These are phyloP conservation scores for Sinosuthora webbiana DNA, from an alignment of 2,113 vertebrate genomes.

Conservation along the genomic window DNA sequence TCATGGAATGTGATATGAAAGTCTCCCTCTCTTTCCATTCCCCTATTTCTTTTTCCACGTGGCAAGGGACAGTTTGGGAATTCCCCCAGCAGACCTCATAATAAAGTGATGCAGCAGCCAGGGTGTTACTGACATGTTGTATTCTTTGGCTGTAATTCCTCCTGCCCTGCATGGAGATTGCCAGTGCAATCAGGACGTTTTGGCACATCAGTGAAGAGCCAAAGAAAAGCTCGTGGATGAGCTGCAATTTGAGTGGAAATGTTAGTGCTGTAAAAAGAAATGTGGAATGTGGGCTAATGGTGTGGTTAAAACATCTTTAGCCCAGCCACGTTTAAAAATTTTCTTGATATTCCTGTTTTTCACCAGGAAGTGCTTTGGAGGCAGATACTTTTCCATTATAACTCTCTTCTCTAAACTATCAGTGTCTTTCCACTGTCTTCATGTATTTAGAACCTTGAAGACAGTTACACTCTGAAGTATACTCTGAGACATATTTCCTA, in stretches of 20 bases:
- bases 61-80: neutral
- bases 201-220: neutral
- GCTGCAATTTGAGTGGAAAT: neutral
- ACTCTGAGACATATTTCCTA: neutral
- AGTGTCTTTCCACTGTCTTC: neutral
- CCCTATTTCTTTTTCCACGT: neutral
- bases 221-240: neutral
- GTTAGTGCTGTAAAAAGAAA: neutral
- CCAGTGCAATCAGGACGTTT: neutral
- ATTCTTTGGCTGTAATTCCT: neutral
- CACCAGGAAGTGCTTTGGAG: neutral
- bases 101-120: neutral
- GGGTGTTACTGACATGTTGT: fast-evolving
- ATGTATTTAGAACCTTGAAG: neutral
- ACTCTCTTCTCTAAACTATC: neutral
- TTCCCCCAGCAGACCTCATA: neutral
- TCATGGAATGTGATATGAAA: neutral
- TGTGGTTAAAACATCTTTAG: neutral
- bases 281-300: neutral
- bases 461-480: neutral
- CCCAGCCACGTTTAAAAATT: neutral
- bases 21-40: neutral
- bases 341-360: neutral
- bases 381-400: neutral
- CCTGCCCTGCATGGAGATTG: fast-evolving